These are phyloP conservation scores for Baryphthengus martii DNA, from an alignment of 2,113 vertebrate genomes.

Conservation along the genomic window DNA sequence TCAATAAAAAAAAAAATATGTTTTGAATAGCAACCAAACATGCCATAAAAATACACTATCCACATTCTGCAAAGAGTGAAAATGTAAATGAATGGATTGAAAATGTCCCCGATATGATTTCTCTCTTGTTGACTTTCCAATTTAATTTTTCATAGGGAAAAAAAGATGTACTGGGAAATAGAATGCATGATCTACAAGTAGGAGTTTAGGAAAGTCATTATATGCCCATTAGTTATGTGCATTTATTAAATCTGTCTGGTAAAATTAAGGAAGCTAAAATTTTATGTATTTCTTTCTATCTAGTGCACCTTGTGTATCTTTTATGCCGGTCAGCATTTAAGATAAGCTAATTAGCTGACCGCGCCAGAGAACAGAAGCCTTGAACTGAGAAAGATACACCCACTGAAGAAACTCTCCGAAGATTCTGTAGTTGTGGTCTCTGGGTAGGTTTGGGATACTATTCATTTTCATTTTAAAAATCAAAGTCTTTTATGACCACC, in stretches of 20 bases:
- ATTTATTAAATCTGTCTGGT: slow-evolving; percentile 67
- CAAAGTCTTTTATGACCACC: not conserved
- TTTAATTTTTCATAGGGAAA: slow-evolving; percentile 51
- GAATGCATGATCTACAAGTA: slow-evolving; percentile 56
- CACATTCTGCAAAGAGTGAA: slow-evolving; percentile 25
- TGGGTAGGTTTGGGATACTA: not conserved
- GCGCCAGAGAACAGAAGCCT: not conserved
- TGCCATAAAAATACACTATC: slow-evolving; percentile 36
- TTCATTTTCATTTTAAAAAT: slow-evolving; percentile 3
- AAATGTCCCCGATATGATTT: slow-evolving; percentile 48
- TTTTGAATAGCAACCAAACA: slow-evolving; percentile 71
- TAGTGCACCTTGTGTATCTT: not conserved
- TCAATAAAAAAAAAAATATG: slow-evolving; percentile 69
- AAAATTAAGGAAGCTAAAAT: slow-evolving; percentile 46
- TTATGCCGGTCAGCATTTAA: not conserved
- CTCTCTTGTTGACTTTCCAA: slow-evolving; percentile 55
- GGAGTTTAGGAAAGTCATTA: slow-evolving; percentile 64
- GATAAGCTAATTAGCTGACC: slow-evolving; percentile 6
- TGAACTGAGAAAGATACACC: not conserved
- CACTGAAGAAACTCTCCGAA: not conserved
- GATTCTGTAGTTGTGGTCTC: not conserved
- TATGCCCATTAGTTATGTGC: slow-evolving; percentile 69
- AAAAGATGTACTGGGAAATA: slow-evolving; percentile 45
- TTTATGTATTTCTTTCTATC: slow-evolving; percentile 53
- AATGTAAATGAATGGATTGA: slow-evolving; percentile 55